These are phyloP conservation scores for Palythoa caribaeorum DNA, from an alignment of 92 coral and sea anemone genomes.

Conservation along the genomic window DNA sequence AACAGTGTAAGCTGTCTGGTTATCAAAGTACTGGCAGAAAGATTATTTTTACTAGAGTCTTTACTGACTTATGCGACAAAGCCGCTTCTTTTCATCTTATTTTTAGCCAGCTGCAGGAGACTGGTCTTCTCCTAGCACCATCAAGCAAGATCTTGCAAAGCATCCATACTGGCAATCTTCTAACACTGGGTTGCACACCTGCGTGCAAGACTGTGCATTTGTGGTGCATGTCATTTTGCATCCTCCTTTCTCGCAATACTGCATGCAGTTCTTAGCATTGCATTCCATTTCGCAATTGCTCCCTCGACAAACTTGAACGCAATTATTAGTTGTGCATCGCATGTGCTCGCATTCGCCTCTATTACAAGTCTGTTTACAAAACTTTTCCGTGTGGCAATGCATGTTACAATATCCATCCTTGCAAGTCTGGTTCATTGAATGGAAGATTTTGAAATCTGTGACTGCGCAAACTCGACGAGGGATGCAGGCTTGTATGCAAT, in stretches of 20 bases:
- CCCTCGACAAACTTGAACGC: slow-evolving; percentile 24
- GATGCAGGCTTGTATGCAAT: slow-evolving; percentile 25
- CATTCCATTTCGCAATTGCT: slow-evolving; percentile 46
- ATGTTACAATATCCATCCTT: slow-evolving; percentile 28
- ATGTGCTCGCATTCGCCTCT: slow-evolving; percentile 22
- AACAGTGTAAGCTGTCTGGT: no score
- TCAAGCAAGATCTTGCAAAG: slow-evolving; percentile 36
- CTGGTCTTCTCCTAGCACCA: slow-evolving; percentile 4
- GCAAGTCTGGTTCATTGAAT: slow-evolving; percentile 38
- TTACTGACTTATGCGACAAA: no score
- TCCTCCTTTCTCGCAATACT: slow-evolving; percentile 29
- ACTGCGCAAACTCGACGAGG: slow-evolving; percentile 27
- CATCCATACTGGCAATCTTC: slow-evolving; percentile 10
- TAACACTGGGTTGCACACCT: slow-evolving; percentile 29
- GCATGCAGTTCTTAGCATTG: slow-evolving; percentile 38
- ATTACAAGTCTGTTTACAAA: slow-evolving; percentile 19
- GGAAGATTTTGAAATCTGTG: slow-evolving; percentile 42
- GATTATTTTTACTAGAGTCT: no score
- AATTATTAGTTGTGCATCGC: slow-evolving; percentile 35
- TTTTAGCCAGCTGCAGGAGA: background rate
- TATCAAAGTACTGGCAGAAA: no score
- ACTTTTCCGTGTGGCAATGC: slow-evolving; percentile 48
- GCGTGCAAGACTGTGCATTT: slow-evolving; percentile 16
- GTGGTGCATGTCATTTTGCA: slow-evolving; percentile 50
- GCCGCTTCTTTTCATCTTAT: background rate